Conservation (phyloP, 2,888 invertebrate species). For the Geophilus truncorum region DNA sequence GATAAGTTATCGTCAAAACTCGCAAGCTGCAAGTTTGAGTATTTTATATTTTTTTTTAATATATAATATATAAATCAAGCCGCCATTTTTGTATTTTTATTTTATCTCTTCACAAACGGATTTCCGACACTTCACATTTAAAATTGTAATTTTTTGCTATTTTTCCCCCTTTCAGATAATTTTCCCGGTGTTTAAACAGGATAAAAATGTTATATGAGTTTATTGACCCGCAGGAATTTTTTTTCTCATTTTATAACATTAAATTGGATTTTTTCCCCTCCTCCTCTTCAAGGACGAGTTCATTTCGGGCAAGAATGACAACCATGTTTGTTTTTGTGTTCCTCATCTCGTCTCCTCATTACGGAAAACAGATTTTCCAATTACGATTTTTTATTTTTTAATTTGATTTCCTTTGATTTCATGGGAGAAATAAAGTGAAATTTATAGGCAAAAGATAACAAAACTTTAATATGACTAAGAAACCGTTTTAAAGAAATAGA, state of each 20-base stretch:
- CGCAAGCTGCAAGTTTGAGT: background rate
- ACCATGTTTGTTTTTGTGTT: background rate
- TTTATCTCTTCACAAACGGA: background rate
- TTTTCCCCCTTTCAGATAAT: background rate
- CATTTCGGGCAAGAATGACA: background rate
- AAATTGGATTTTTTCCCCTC: background rate
- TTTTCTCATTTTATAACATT: background rate
- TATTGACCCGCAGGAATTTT: background rate
- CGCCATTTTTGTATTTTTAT: background rate
- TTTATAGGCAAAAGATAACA: background rate
- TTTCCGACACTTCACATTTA: background rate
- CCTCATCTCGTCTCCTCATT: background rate
- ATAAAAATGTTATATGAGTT: background rate
- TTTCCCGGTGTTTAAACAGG: background rate
- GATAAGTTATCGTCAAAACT: background rate
- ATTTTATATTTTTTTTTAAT: no score
- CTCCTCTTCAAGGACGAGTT: slow-evolving; percentile 9
- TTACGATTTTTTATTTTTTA: background rate
- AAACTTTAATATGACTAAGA: slow-evolving; percentile 9
- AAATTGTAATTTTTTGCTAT: background rate
- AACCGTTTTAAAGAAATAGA: background rate
- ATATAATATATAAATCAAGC: background rate
- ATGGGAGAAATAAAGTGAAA: background rate
- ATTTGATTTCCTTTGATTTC: background rate
- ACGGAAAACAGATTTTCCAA: background rate